Evolutionary conservation across 2,888 invertebrate species (phyloP), one percentile per base, ranked within the genome.

Genomic region (Pristionchus arcanus): DNA sequence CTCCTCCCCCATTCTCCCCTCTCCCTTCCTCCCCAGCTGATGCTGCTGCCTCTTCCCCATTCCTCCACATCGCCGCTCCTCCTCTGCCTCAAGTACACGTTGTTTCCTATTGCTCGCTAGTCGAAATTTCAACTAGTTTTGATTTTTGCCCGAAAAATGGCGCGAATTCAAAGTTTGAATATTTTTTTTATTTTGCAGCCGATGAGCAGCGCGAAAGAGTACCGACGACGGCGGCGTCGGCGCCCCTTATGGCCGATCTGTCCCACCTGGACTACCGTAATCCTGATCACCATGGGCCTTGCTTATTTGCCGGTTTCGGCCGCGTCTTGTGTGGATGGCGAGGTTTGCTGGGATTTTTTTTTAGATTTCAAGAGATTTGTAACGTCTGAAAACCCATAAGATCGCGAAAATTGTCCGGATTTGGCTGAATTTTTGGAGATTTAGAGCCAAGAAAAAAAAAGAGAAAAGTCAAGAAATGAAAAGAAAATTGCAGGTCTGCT

Each of bases 311-410:
- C 37, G 77, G 89, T 31, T 25, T 34, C 34, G 0, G 49, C 15
- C 2, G 81, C 91, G 21, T 77, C 91, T 90, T 63, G 90, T 89
- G 71, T 91, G 91, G 85, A 81, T 15, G 81, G 81, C 15, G 49
- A 81, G 49, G 91, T 91, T 89, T 90, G 91, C 77, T 15, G 19
- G n/a, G 2, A 21, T 55, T 55, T 21, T 21, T 15, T 9, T 15
- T 55, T 21, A 21, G 55, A 53, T 53, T 53, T 53, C 13, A 53
- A 53, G 15, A 53, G n/a, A n/a, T n/a, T n/a, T n/a, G n/a, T n/a
- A n/a, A n/a, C n/a, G n/a, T n/a, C n/a, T n/a, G n/a, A n/a, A n/a
- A n/a, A 49, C 42, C 42, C 42, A 49, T 1, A 49, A 49, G 42
- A 49, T 11, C n/a, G 42, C 42, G 13, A 3, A 49, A 49, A 49